Conservation (phyloP, 1,140 invertebrate species). For the Zelostemma sp. region DNA sequence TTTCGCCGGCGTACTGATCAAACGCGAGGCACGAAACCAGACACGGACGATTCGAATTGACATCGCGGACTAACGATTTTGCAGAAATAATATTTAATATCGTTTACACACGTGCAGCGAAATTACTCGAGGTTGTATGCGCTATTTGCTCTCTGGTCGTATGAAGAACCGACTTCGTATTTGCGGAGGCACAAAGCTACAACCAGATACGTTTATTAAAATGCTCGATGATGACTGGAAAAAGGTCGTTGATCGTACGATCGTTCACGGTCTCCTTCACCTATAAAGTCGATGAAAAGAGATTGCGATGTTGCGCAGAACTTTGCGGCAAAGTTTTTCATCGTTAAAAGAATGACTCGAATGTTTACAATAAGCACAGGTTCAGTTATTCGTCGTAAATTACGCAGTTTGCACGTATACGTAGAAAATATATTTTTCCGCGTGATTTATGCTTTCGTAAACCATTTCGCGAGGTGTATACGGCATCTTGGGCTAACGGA, state of each 20-base stretch:
- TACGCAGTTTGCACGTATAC: slow-evolving; percentile 42
- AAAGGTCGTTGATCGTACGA: slow-evolving; percentile 3
- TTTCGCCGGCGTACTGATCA: slow-evolving; percentile 19
- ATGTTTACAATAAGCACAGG: too few relatives aligned
- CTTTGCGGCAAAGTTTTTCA: too few relatives aligned
- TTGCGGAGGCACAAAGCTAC: slow-evolving; percentile 2
- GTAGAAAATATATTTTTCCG: slow-evolving; percentile 44
- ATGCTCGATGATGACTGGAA: slow-evolving; percentile 15
- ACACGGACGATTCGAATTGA: slow-evolving; percentile 32
- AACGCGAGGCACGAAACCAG: slow-evolving; percentile 26
- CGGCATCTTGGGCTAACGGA: slow-evolving; percentile 47
- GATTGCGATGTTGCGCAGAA: too few relatives aligned
- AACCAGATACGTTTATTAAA: slow-evolving; percentile 29
- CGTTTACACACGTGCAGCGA: slow-evolving; percentile 19
- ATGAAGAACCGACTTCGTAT: slow-evolving; percentile 10
- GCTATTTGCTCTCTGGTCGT: slow-evolving; percentile 18
- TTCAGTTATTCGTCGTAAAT: slow-evolving; percentile 41
- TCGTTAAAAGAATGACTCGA: too few relatives aligned
- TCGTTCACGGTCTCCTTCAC: slow-evolving; percentile 13
- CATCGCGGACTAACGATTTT: slow-evolving; percentile 43
- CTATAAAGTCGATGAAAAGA: too few relatives aligned
- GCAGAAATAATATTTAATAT: slow-evolving; percentile 33
- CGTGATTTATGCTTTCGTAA: slow-evolving; percentile 50
- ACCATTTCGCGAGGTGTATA: slow-evolving; percentile 47
- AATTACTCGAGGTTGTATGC: not conserved